Conservation (phyloP, 2,888 invertebrate genomes). For the Conops quadrifasciatus region DNA sequence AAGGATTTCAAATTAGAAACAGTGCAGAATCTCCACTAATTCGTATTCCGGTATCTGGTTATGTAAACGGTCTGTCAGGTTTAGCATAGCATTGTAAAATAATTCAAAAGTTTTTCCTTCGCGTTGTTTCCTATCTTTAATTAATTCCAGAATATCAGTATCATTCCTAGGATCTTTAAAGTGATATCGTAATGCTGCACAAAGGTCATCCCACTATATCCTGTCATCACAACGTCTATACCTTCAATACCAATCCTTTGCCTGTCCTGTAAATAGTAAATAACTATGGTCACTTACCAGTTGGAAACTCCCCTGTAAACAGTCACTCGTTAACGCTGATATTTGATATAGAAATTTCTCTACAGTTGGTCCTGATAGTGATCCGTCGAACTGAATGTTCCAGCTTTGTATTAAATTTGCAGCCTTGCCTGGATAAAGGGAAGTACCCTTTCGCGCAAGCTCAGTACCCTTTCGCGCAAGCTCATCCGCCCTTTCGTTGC, state of each 20-base stretch:
- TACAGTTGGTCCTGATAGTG: background rate
- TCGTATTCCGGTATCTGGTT: too few relatives aligned
- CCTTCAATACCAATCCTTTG: conserved; percentile 15
- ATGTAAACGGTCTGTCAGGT: too few relatives aligned
- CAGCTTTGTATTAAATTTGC: background rate
- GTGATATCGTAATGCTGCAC: conserved; percentile 24
- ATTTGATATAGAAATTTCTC: background rate
- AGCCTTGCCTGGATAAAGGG: background rate
- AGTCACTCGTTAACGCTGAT: background rate
- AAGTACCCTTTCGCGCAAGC: too few relatives aligned
- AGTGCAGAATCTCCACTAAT: conserved; percentile 24
- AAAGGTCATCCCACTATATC: conserved; percentile 16
- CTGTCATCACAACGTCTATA: conserved; percentile 4
- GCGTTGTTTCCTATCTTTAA: conserved; percentile 33
- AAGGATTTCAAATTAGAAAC: background rate
- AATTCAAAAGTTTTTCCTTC: conserved; percentile 33
- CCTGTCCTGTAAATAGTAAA: background rate
- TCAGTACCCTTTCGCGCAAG: too few relatives aligned
- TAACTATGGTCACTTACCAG: background rate
- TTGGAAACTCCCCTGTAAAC: background rate
- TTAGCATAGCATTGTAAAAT: conserved; percentile 30
- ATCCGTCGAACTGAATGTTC: background rate
- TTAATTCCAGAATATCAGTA: conserved; percentile 21
- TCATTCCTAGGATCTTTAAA: conserved; percentile 32
- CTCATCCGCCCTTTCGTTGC: too few relatives aligned